A percentile compares a stretch with the other conserved stretches of the same genome.
Evolutionary conservation across 2,797 vertebrate species (phyloP).

Genomic region (Tangara arthus): DNA sequence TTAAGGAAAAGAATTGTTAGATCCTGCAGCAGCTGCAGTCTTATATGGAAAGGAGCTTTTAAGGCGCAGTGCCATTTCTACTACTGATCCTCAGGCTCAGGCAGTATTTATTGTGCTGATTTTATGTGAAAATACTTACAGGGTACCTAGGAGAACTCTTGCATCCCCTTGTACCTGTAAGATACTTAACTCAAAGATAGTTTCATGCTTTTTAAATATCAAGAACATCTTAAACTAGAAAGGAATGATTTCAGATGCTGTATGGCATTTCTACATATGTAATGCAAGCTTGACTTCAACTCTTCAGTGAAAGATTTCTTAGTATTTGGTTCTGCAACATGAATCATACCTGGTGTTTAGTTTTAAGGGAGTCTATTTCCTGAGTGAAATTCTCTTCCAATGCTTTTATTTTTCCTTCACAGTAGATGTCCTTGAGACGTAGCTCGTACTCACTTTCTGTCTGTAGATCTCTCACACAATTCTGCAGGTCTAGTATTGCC

Average conservation of each 20-base stretch:
- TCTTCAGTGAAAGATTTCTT: neutral
- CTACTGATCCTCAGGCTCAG: neutral
- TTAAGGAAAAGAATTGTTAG: neutral
- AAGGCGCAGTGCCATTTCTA: neutral
- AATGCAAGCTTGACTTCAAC: neutral
- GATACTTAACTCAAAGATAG: neutral
- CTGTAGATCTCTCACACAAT: conserved; percentile 85
- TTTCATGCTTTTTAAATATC: neutral
- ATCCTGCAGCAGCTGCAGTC: neutral
- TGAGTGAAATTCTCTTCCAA: conserved; percentile 84
- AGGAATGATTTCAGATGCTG: neutral
- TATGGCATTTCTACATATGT: neutral
- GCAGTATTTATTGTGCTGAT: neutral
- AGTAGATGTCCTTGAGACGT: conserved; percentile 87
- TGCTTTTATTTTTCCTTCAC: conserved; percentile 87
- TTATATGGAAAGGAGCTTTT: neutral
- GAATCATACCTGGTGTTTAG: conserved; percentile 82
- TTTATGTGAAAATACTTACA: neutral
- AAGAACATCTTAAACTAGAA: neutral
- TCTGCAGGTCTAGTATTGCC: conserved; percentile 85
- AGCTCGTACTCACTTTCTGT: conserved; percentile 92
- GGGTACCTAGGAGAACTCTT: neutral
- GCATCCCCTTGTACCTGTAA: neutral
- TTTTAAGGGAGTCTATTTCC: conserved; percentile 84
- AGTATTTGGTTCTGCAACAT: neutral